Conservation (phyloP, 1,140 invertebrate genomes). For the Brachionus angularis region DNA sequence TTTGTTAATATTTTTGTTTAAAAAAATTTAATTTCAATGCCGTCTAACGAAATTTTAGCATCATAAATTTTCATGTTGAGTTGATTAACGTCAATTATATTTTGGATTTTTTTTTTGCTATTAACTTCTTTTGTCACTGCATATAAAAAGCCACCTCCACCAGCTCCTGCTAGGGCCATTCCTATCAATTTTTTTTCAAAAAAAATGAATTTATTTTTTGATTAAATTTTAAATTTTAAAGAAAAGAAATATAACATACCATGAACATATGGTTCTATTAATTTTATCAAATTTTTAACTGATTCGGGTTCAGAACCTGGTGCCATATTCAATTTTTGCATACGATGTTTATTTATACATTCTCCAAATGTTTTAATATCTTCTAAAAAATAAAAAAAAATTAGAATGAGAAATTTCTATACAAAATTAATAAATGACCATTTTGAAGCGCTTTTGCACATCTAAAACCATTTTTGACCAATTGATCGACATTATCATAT, state of each 20-base stretch:
- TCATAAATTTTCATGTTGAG: constrained; percentile 19
- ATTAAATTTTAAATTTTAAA: not conserved
- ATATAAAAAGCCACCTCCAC: constrained; percentile 60
- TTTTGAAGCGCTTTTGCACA: constrained; percentile 54
- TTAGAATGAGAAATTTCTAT: constrained; percentile 23
- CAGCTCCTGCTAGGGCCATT: constrained; percentile 56
- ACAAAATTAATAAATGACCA: constrained; percentile 48
- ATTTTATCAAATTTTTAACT: constrained; percentile 52
- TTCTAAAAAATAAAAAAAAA: constrained; percentile 47
- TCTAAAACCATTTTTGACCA: constrained; percentile 51
- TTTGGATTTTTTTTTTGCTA: constrained; percentile 45
- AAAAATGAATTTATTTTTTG: not conserved
- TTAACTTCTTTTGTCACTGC: constrained; percentile 52
- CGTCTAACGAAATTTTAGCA: constrained; percentile 24
- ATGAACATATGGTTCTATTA: constrained; percentile 50
- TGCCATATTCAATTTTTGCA: constrained; percentile 60
- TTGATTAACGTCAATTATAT: constrained; percentile 43
- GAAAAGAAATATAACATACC: constrained; percentile 52
- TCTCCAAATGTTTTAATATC: constrained; percentile 54
- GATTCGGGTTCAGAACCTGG: constrained; percentile 58
- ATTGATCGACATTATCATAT: constrained; percentile 54
- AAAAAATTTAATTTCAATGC: constrained; percentile 29
- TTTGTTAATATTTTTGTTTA: too few species aligned
- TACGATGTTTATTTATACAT: constrained; percentile 58
- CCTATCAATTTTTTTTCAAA: not conserved